phyloP scores from a whole-genome alignment of 2,888 invertebrate species.

The Spodoptera littoralis region DNA sequence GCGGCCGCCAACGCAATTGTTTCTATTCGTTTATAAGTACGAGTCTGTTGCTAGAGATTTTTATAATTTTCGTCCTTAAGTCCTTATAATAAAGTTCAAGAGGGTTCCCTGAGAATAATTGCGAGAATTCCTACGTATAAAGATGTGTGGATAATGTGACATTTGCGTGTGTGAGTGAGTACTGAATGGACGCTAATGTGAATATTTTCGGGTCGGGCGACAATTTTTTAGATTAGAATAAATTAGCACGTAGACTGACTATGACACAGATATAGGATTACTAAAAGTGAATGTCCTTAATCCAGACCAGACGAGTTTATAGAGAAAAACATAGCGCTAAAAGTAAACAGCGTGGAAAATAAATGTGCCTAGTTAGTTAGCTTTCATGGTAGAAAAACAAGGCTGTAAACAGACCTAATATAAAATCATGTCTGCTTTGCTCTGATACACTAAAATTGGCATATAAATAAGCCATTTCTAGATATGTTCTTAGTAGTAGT shows the following conservation, averaged over 20 bases:
- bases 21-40: conserved; percentile 72
- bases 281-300: conserved; percentile 20
- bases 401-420: too few species aligned
- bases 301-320: conserved; percentile 8
- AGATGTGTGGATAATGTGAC: conserved; percentile 57
- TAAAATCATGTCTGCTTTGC: too few species aligned
- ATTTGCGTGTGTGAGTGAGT: conserved; percentile 45
- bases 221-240: conserved; percentile 53
- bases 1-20: conserved; percentile 81
- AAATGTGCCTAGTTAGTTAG: neutral
- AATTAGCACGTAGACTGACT: conserved; percentile 38
- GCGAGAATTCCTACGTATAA: conserved; percentile 45
- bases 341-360: neutral
- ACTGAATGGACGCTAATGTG: conserved; percentile 33
- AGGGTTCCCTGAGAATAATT: conserved; percentile 34
- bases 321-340: neutral
- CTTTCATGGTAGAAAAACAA: too few species aligned
- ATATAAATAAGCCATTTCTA: too few species aligned
- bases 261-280: conserved; percentile 37
- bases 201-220: conserved; percentile 42
- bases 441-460: too few species aligned
- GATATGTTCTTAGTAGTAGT: too few species aligned
- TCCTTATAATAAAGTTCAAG: conserved; percentile 54
- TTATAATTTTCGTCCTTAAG: conserved; percentile 64
- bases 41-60: conserved; percentile 42